A percentile compares a stretch with the other conserved stretches of the same genome.
phyloP scores from a whole-genome alignment of 2,113 vertebrate species.

The Stigmatopora argus region DNA sequence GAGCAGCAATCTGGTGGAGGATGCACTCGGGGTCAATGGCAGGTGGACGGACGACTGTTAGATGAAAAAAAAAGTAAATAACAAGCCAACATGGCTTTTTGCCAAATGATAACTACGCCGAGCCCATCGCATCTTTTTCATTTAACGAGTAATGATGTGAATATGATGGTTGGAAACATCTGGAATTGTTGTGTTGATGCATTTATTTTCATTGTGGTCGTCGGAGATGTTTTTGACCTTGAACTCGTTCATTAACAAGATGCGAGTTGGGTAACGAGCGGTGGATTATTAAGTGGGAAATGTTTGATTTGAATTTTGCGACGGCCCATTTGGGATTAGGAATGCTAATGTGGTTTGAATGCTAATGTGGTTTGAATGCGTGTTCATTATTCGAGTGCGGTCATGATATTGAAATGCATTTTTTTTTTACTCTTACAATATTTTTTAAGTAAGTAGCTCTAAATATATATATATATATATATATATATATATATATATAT shows the following conservation, averaged over 20 bases:
- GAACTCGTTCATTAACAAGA: conserved; percentile 5
- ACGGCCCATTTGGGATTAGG: not conserved
- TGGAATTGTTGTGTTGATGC: conserved; percentile 11
- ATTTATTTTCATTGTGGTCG: conserved; percentile 2
- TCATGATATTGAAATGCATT: not conserved
- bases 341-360: not conserved
- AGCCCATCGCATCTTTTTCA: conserved; percentile 33
- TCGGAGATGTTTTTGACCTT: conserved; percentile 25
- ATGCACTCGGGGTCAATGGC: conserved; percentile 44
- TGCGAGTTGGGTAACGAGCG: not conserved
- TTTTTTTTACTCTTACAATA: no score
- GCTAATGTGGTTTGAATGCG: no score
- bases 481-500: no score
- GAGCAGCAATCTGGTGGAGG: conserved; percentile 21
- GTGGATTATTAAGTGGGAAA: not conserved
- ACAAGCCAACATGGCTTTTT: conserved; percentile 33
- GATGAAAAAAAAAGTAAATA: conserved; percentile 14
- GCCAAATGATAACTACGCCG: conserved; percentile 27
- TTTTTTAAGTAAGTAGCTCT: no score
- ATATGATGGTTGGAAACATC: conserved; percentile 20
- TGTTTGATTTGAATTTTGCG: not conserved
- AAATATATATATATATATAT: no score
- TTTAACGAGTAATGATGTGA: conserved; percentile 36
- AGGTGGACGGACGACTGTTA: conserved; percentile 60
- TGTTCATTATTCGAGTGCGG: not conserved